Base-by-base conservation (phyloP, 2,113 vertebrate genomes). In the Podarcis raffonei region DNA sequence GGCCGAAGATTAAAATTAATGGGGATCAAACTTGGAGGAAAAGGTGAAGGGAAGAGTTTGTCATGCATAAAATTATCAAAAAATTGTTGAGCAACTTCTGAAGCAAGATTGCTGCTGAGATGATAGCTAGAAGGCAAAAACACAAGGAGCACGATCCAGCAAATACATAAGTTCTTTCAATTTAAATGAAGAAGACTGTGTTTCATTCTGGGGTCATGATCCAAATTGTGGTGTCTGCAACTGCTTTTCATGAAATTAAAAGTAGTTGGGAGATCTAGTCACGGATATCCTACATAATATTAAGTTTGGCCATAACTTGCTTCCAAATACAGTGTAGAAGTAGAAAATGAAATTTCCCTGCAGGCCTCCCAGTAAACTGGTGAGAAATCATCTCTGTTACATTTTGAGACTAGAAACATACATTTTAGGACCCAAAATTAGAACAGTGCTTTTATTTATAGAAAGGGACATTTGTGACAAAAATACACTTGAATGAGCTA, bases 1-100 rank as follows among this genome's bases (percentile, higher is more conserved):
- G 84, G 89, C n/a, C 30, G 85, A 39, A 92, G 94, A 93, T 94
- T 76, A 39, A 86, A 92, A 95, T 89, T 85, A 92, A 94, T 62
- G 84, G 86, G 86, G 83, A 93, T 83, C 2, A 87, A 85, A 88
- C 86, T 90, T 0, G 0, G 35, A 91, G 90, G 25, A 66, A 84
- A 90, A 80, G 69, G 83, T 74, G n/a, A 66, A 92, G 69, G 32
- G 84, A 71, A 85, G 7, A 78, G 9, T 59, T 90, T 88, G 77
- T 83, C 80, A 89, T n/a, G 71, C 48, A 84, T 69, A 92, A 93
- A 91, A 92, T 75, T 32, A 16, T 66, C 48, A 30, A 27, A 42
- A 80, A 77, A 27, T 5, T 83, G 78, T 74, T 87, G 85, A 82
- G 76, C 72, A 71, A 84, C 42, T 79, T 37, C 18, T 74, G 25